Conservation (phyloP, 2,888 invertebrate species). For the Andrena fulva region DNA sequence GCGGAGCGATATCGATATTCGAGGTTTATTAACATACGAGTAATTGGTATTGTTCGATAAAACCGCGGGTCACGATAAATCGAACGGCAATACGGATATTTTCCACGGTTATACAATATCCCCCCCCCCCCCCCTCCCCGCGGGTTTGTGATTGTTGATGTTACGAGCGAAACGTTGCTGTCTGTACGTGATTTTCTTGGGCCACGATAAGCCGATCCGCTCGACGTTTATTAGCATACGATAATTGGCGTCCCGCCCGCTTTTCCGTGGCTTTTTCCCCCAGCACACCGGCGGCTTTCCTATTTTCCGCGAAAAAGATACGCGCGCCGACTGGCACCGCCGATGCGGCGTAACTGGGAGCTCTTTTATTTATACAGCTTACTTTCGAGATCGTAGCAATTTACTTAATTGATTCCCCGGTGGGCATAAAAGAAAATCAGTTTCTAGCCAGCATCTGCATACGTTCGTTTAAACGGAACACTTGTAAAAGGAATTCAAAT, state of each 20-base stretch:
- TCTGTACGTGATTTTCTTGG: conserved; percentile 51
- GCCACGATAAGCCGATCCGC: conserved; percentile 43
- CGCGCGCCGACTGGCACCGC: background rate
- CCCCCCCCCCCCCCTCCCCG: background rate
- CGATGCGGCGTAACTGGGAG: no score
- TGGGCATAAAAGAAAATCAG: no score
- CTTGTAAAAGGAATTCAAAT: no score
- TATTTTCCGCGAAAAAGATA: conserved; percentile 30
- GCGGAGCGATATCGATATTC: conserved; percentile 37
- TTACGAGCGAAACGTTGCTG: conserved; percentile 15
- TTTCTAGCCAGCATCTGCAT: no score
- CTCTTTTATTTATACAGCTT: no score
- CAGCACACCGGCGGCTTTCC: conserved; percentile 23
- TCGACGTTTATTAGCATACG: conserved; percentile 59
- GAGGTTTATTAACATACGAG: conserved; percentile 53
- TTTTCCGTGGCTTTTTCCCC: conserved; percentile 23
- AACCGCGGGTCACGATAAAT: conserved; percentile 35
- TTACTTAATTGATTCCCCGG: no score
- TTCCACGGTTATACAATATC: conserved; percentile 17
- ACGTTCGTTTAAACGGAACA: no score
- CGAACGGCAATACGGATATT: conserved; percentile 44
- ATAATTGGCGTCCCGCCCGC: conserved; percentile 47
- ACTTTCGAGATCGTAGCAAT: background rate
- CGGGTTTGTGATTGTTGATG: conserved; percentile 22
- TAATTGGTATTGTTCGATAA: conserved; percentile 47